phyloP scores from a whole-genome alignment of 1,140 invertebrate species.

The Ruditapes philippinarum region DNA sequence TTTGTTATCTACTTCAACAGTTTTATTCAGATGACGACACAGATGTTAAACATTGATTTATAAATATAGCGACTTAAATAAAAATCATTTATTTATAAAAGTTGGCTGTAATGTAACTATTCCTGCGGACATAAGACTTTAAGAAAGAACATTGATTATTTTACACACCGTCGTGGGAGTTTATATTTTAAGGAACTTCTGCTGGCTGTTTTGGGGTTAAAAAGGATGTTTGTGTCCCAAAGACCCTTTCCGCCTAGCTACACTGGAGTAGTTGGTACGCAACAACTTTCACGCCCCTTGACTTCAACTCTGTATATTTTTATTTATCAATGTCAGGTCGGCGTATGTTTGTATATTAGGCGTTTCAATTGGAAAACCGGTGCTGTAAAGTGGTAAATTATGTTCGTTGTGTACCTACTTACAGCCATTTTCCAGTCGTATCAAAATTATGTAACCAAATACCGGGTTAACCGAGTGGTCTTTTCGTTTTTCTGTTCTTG shows the following conservation, averaged over 20 bases:
- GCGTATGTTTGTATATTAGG: conserved; percentile 25
- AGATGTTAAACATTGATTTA: too few species aligned
- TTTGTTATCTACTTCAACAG: too few species aligned
- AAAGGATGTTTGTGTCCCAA: not conserved
- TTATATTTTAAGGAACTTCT: not conserved
- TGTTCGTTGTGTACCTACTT: not conserved
- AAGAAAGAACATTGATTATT: too few species aligned
- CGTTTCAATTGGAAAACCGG: not conserved
- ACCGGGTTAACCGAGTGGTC: not conserved
- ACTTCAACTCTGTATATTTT: conserved; percentile 14
- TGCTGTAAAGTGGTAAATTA: not conserved
- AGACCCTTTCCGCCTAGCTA: not conserved
- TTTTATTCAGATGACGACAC: too few species aligned
- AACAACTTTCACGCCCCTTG: conserved; percentile 13
- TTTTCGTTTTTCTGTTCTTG: not conserved
- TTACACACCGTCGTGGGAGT: not conserved
- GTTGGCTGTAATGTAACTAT: too few species aligned
- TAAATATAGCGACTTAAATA: too few species aligned
- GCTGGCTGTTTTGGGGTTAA: not conserved
- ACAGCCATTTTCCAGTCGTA: not conserved
- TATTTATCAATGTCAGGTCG: not conserved
- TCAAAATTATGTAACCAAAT: conserved; percentile 1
- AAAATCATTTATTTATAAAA: too few species aligned
- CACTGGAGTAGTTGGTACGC: conserved; percentile 45
- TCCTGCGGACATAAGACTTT: too few species aligned